Base-by-base conservation (phyloP, 2,888 invertebrate species). In the Drosophila melanosoma region DNA sequence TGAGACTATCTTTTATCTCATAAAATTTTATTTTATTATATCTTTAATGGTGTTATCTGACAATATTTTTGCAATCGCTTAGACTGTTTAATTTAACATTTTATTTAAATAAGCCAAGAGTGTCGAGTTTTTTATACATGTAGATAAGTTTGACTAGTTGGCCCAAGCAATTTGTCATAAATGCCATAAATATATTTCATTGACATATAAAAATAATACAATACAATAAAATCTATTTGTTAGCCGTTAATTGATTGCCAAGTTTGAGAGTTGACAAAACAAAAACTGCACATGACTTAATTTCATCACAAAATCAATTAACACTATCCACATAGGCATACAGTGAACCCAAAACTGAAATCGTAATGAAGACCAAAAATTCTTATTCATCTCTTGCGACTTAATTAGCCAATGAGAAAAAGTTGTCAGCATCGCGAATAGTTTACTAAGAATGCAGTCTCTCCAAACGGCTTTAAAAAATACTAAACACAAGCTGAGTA, bases 241-340 rank as follows among this genome's bases (percentile, higher is more conserved):
- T 82, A 85, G 78, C 82, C 82, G 86, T 88, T 87, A 87, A 86
- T 90, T 87, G 86, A 74, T 72, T 68, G 64, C 86, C 82, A 76
- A 87, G 83, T 81, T 73, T 56, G 61, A 63, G 60, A 42, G 32
- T 45, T 57, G 20, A 45, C 52, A 17, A 20, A 29, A 58, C 48
- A 68, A 61, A 79, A 75, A 69, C 64, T 69, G 68, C 74, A 76
- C 89, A 87, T 87, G 87, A 85, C 81, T 87, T 74, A 79, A 89
- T 85, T 82, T 78, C 65, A 82, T 74, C 73, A 53, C 26, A 62
- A 69, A 72, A 73, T 73, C 70, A 78, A 81, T 79, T 79, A 79
- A 79, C 78, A 80, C 78, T 66, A 79, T 59, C 59, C 54, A 70
- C 64, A 62, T 36, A 73, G 12, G 15, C 57, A 53, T 49, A 57